Percentiles rank a stretch among this genome's conserved stretches.
These are phyloP conservation scores for Volucella inanis DNA, from an alignment of 2,888 invertebrate species.

Conservation along the genomic window DNA sequence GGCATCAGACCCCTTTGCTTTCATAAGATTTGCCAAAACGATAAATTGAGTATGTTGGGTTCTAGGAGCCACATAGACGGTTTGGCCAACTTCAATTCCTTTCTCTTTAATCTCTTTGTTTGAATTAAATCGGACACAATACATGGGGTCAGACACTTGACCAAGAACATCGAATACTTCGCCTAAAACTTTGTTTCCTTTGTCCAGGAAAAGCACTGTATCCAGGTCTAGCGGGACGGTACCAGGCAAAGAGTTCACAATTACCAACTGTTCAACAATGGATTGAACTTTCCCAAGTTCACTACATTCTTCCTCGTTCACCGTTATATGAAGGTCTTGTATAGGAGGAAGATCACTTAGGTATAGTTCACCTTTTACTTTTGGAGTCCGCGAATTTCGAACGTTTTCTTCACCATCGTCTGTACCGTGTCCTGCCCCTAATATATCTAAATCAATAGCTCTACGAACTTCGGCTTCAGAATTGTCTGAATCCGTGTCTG, in stretches of 20 bases:
- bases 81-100: slow-evolving; percentile 87
- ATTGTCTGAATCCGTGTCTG: slow-evolving; percentile 78
- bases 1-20: slow-evolving; percentile 93
- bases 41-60: slow-evolving; percentile 90
- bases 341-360: slow-evolving; percentile 91
- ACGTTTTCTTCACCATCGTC: slow-evolving; percentile 77
- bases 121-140: slow-evolving; percentile 95
- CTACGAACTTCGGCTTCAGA: slow-evolving; percentile 75
- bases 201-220: slow-evolving; percentile 92
- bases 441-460: slow-evolving; percentile 78
- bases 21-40: slow-evolving; percentile 88
- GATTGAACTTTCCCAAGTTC: slow-evolving; percentile 89
- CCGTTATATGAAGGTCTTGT: slow-evolving; percentile 90
- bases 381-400: slow-evolving; percentile 77
- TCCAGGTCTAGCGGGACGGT: slow-evolving; percentile 93
- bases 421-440: slow-evolving; percentile 77
- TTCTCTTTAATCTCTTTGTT: slow-evolving; percentile 88
- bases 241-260: slow-evolving; percentile 88
- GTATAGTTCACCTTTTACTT: slow-evolving; percentile 81
- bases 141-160: slow-evolving; percentile 92
- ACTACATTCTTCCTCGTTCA: slow-evolving; percentile 89
- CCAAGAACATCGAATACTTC: slow-evolving; percentile 96
- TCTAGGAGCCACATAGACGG: slow-evolving; percentile 92
- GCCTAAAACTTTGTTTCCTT: slow-evolving; percentile 87
- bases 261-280: slow-evolving; percentile 90